Conservation (phyloP, 2,888 invertebrate genomes). For the Aelia acuminata region DNA sequence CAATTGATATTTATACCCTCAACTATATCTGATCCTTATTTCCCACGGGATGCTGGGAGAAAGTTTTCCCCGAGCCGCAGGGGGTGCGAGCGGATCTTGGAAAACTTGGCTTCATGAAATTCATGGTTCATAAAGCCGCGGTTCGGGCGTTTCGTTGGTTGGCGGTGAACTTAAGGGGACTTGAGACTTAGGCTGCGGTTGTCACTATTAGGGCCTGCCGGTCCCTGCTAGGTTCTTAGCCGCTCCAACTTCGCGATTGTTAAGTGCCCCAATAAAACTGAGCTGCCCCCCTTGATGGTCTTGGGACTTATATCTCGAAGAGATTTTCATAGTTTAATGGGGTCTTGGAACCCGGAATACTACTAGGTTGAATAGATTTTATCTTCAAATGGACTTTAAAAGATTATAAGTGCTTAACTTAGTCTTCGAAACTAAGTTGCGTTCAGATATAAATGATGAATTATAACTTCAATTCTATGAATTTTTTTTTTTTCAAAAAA, state of each 20-base stretch:
- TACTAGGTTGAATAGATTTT: neutral
- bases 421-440: neutral
- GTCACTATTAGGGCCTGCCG: slow-evolving; percentile 18
- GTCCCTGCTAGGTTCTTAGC: neutral
- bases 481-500: no score
- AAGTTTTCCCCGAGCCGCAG: slow-evolving; percentile 10
- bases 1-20: slow-evolving; percentile 54
- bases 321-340: slow-evolving; percentile 11
- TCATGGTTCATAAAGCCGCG: slow-evolving; percentile 53
- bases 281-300: neutral
- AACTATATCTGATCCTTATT: slow-evolving; percentile 53
- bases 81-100: neutral
- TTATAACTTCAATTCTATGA: no score
- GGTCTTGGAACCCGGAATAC: neutral
- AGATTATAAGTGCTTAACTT: neutral
- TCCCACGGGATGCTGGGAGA: slow-evolving; percentile 39
- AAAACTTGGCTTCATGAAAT: slow-evolving; percentile 46
- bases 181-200: slow-evolving; percentile 20
- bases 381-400: neutral
- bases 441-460: neutral
- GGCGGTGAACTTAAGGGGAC: neutral
- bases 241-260: neutral
- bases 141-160: slow-evolving; percentile 16
- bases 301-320: neutral
- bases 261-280: slow-evolving; percentile 37